Evolutionary conservation across 2,888 invertebrate genomes (phyloP).

Genomic region (Thysanoteuthis rhombus): DNA sequence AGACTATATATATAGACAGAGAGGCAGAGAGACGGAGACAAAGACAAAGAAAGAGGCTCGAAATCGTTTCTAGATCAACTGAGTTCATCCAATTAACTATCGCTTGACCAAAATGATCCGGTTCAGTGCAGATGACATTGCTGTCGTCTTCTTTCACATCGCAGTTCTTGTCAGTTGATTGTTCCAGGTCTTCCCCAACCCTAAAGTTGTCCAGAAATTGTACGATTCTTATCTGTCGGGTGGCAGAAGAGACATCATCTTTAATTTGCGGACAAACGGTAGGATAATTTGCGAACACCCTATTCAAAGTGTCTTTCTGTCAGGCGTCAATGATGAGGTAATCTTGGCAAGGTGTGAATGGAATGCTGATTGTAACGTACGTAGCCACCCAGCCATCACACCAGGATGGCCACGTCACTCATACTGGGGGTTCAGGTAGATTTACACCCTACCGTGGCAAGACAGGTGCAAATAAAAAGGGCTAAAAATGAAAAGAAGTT

Average conservation of each 20-base stretch:
- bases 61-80: background rate
- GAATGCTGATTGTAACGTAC: background rate
- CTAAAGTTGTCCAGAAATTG: too few relatives aligned
- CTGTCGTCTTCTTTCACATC: background rate
- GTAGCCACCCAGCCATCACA: background rate
- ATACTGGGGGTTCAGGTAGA: background rate
- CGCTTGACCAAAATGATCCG: background rate
- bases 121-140: background rate
- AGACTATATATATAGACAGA: too few relatives aligned
- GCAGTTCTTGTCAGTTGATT: background rate
- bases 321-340: background rate
- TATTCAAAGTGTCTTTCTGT: background rate
- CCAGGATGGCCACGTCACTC: too few relatives aligned
- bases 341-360: background rate
- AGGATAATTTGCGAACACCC: background rate
- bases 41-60: too few relatives aligned
- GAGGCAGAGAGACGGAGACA: too few relatives aligned
- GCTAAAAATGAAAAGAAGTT: background rate
- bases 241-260: background rate
- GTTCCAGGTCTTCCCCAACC: background rate
- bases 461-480: background rate
- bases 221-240: background rate
- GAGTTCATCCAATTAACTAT: background rate
- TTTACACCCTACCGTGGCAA: background rate
- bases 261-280: background rate